phyloP scores from a whole-genome alignment of 2,797 vertebrate species.

The Sitta carolinensis region DNA sequence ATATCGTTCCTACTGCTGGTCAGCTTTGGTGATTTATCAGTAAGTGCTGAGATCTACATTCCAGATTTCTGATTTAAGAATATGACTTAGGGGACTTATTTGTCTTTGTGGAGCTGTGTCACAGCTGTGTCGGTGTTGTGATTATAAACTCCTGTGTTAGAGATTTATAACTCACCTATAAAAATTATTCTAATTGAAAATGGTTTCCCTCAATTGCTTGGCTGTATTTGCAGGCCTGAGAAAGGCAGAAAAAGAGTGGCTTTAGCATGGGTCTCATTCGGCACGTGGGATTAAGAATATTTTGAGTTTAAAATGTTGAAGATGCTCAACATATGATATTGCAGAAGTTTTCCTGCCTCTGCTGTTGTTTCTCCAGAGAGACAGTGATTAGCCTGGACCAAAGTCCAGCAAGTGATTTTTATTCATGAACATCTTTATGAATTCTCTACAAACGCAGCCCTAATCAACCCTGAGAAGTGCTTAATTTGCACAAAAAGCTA shows the following conservation, averaged over 20 bases:
- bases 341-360: background rate
- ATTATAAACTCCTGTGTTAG: slow-evolving; percentile 5
- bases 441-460: background rate
- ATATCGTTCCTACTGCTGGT: slow-evolving; percentile 32
- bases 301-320: background rate
- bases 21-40: slow-evolving; percentile 38
- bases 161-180: slow-evolving; percentile 2
- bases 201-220: background rate
- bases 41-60: slow-evolving; percentile 31
- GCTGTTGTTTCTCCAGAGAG: background rate
- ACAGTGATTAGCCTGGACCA: background rate
- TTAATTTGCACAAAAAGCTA: slow-evolving; percentile 4
- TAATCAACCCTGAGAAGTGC: slow-evolving; percentile 20
- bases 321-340: background rate
- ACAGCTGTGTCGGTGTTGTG: background rate
- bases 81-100: slow-evolving; percentile 1
- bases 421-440: background rate
- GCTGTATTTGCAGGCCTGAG: background rate
- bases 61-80: slow-evolving; percentile 32
- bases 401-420: slow-evolving; percentile 15
- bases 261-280: background rate
- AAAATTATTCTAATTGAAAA: slow-evolving; percentile 15
- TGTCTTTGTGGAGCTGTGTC: background rate
- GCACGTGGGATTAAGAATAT: background rate
- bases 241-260: background rate